Percentiles rank a stretch among this genome's conserved stretches.
Conservation (phyloP, 2,797 vertebrate genomes). For the Oophaga sylvatica region DNA sequence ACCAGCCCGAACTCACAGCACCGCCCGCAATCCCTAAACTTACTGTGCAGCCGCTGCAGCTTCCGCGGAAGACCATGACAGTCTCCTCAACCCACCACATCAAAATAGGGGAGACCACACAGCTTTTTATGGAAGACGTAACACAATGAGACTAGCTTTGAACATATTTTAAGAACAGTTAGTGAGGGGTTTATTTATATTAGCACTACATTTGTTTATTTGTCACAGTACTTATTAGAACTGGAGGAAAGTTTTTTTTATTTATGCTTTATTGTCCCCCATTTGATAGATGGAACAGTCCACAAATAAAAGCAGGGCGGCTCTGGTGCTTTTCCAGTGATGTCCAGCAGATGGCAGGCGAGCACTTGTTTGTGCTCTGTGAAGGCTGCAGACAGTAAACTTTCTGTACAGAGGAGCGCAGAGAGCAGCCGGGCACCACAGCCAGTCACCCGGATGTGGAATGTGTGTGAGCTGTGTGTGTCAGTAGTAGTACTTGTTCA, state of each 20-base stretch:
- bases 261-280: not conserved
- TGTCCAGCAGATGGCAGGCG: slow-evolving; percentile 36
- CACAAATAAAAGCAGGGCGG: slow-evolving; percentile 29
- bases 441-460: not conserved
- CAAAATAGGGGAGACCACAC: not conserved
- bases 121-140: too few species aligned
- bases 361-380: not conserved
- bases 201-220: not conserved
- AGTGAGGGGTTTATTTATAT: not conserved
- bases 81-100: not conserved
- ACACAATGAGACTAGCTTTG: too few species aligned
- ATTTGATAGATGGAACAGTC: slow-evolving; percentile 4
- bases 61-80: slow-evolving; percentile 5
- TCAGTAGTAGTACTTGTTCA: too few species aligned
- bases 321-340: not conserved
- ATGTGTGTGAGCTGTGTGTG: too few species aligned
- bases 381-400: not conserved
- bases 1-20: too few species aligned
- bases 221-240: too few species aligned
- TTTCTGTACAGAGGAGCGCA: not conserved
- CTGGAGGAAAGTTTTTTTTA: too few species aligned
- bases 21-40: not conserved
- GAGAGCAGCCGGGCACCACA: not conserved
- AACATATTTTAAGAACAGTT: not conserved
- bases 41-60: slow-evolving; percentile 40